phyloP scores from a whole-genome alignment of 2,113 vertebrate genomes.

The Embiotoca jacksoni region DNA sequence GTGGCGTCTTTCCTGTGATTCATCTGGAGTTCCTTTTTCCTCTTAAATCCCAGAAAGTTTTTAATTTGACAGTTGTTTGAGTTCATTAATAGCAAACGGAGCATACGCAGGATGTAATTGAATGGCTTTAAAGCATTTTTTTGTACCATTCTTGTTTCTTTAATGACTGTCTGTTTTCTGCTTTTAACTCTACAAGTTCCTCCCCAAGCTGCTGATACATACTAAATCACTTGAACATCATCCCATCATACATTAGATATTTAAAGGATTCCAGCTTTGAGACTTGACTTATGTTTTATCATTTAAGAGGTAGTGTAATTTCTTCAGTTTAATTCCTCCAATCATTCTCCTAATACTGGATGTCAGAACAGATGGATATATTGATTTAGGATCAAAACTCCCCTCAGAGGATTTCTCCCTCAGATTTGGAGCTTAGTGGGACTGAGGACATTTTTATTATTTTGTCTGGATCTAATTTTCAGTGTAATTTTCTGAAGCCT shows the following conservation, averaged over 20 bases:
- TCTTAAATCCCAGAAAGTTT: not conserved
- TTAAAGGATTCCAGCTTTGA: too few relatives aligned
- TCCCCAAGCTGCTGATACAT: too few relatives aligned
- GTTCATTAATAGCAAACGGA: constrained; percentile 17
- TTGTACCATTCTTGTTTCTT: too few relatives aligned
- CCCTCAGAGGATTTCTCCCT: constrained; percentile 1
- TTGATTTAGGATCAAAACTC: constrained; percentile 12
- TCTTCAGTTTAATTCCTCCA: not conserved
- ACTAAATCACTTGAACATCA: too few relatives aligned
- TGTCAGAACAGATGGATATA: constrained; percentile 15
- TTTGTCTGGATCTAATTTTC: constrained; percentile 44
- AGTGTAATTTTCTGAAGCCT: constrained; percentile 24
- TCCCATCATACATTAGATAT: too few relatives aligned
- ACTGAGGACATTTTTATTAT: constrained; percentile 15
- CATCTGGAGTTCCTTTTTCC: not conserved
- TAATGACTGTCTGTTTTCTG: not conserved
- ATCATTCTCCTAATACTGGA: constrained; percentile 6
- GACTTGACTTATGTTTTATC: not conserved
- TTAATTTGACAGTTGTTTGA: constrained; percentile 23
- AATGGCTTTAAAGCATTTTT: not conserved
- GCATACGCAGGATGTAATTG: not conserved
- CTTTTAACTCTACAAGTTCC: not conserved
- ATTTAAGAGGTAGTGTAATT: not conserved
- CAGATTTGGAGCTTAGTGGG: not conserved
- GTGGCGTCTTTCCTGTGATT: constrained; percentile 4